phyloP scores from a whole-genome alignment of 35 echinoderm and acorn worm genomes.

The Apostichopus parvimensis region DNA sequence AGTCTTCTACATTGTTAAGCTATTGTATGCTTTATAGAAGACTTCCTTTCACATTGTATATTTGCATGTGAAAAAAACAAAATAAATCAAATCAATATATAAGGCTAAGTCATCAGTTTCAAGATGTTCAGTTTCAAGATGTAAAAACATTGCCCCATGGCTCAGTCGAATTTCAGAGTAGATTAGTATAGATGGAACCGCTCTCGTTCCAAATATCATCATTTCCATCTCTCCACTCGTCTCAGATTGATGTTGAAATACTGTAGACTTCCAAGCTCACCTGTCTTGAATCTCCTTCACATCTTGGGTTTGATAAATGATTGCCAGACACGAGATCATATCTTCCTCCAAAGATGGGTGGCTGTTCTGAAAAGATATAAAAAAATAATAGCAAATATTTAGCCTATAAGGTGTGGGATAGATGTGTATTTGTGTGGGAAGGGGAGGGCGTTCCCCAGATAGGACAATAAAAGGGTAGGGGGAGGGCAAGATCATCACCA shows the following conservation, averaged over 20 bases:
- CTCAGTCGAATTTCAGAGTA: too few relatives aligned
- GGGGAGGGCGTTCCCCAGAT: neutral
- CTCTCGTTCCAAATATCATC: too few relatives aligned
- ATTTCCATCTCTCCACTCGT: neutral
- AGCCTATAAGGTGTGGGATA: neutral
- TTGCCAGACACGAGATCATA: constrained; percentile 69
- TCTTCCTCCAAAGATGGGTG: constrained; percentile 54
- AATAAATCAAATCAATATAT: too few relatives aligned
- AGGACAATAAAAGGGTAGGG: neutral
- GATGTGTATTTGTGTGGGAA: neutral
- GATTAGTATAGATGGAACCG: too few relatives aligned
- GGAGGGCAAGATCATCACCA: neutral
- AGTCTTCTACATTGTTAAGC: too few relatives aligned
- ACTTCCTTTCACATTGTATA: too few relatives aligned
- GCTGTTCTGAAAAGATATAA: constrained; percentile 47
- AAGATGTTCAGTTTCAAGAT: too few relatives aligned
- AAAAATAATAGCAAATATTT: neutral
- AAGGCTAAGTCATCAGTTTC: too few relatives aligned
- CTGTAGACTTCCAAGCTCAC: constrained; percentile 49
- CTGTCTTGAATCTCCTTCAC: constrained; percentile 63
- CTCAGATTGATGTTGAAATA: neutral
- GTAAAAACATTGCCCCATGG: too few relatives aligned
- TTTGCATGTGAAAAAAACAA: too few relatives aligned
- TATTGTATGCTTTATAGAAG: too few relatives aligned
- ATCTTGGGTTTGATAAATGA: constrained; percentile 83